Evolutionary conservation across 1,140 invertebrate genomes (phyloP).

Genomic region (Aphis craccivora): DNA sequence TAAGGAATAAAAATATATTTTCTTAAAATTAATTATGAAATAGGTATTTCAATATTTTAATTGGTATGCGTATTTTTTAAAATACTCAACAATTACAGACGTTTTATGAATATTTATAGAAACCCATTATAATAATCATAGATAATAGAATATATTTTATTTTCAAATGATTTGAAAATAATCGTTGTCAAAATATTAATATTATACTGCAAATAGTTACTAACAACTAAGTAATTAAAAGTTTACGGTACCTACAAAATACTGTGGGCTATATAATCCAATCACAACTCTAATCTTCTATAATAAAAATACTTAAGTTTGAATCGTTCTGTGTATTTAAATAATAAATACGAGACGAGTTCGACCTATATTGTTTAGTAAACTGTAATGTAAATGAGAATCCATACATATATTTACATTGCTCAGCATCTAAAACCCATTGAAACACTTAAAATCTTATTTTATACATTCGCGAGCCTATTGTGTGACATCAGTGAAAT

Average conservation of each 20-base stretch:
- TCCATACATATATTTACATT: not conserved
- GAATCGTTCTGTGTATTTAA: not conserved
- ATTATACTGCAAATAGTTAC: not conserved
- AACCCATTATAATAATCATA: not conserved
- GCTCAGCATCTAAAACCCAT: not conserved
- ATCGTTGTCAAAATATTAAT: not conserved
- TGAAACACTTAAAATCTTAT: not conserved
- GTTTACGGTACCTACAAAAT: not conserved
- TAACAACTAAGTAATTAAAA: not conserved
- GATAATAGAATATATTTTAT: not conserved
- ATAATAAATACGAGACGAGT: not conserved
- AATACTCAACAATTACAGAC: not conserved
- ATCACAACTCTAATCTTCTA: not conserved
- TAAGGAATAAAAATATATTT: not conserved
- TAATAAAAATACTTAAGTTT: not conserved
- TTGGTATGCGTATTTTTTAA: not conserved
- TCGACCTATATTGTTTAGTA: not conserved
- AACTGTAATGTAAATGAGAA: not conserved
- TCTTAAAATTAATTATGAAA: no score
- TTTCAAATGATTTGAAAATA: not conserved
- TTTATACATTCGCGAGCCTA: not conserved
- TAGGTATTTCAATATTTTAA: no score
- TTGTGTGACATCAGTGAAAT: not conserved
- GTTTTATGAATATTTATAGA: not conserved
- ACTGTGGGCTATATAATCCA: not conserved